Base-by-base conservation (phyloP, 2,888 invertebrate species). In the Tyria jacobaeae region DNA sequence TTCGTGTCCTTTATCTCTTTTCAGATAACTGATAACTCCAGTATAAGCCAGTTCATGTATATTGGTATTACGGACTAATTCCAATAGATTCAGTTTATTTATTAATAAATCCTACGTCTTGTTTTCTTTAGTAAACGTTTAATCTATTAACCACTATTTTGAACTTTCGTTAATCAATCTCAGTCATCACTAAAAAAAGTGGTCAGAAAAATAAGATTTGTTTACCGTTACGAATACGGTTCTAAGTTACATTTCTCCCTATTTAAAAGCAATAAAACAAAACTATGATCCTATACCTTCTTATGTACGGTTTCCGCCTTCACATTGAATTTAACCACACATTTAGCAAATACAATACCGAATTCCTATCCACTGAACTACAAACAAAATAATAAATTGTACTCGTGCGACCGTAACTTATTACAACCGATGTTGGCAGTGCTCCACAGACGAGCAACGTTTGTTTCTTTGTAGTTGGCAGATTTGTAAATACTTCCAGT, bases 371-470 rank as follows among this genome's bases (percentile, higher is more conserved):
- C 66, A 71, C 57, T 76, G 71, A 65, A 73, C 68, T 62, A 72
- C 69, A 73, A 79, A 80, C 59, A 66, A 69, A 57, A 66, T 64
- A 80, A 89, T 89, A 88, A 88, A 88, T 89, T 82, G 77, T 79
- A 71, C 69, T 71, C 69, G 71, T 79, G 80, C 75, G 78, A 77
- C 75, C 82, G 86, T 87, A 86, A 84, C 80, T 89, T 86, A 88
- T 85, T 84, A 84, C 78, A 78, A 80, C 78, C 76, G 79, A 84
- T 84, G 84, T 83, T 84, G 84, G 83, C 82, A 80, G 34, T 34
- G 6, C 9, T 83, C 79, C 85, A 79, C 80, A 84, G 75, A 57
- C 57, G 53, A n/a, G 52, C 53, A 53, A 62, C 62, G 48, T 53
- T 57, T 49, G 6, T 7, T 31, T 34, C 7, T n/a, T 10, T n/a